Evolutionary conservation across 2,113 vertebrate genomes (phyloP), one percentile per base, ranked within the genome.

Genomic region (Motacilla alba): DNA sequence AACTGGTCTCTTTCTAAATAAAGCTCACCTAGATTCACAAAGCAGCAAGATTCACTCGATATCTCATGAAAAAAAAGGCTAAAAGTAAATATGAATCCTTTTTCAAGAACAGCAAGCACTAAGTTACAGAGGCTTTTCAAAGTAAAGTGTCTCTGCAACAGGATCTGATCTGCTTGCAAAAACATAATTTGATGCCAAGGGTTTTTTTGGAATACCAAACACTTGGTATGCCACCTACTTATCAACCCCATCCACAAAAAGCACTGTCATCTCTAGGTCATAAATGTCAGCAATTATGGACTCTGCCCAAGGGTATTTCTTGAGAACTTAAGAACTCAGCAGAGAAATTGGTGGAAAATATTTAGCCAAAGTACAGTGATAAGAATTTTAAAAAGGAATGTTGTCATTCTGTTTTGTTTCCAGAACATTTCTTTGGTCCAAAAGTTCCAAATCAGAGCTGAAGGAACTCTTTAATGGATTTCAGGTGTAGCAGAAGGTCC

Each of bases 131-230:
- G 80, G 50, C 84, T 86, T 44, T 84, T 95, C 83, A 95, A 94
- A 94, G 64, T 70, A 72, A 77, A 94, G 64, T 6, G 3, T 79
- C 94, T 69, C 92, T 94, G 83, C 94, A 96, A 97, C 7, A 70
- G 20, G 52, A 97, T 89, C 86, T 58, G 15, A 58, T 89, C 83
- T 91, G 64, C 70, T 83, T 95, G 87, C 77, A 95, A 97, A 97
- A 97, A 83, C 70, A 88, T 59, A 8, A 73, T 41, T 74, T 79
- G 81, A 97, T 90, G 74, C 84, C 69, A 93, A 66, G 53, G 50
- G 80, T 70, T 89, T 84, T 97, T 96, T 80, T 95, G 77, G 53
- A 95, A 77, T 73, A 89, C 62, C 76, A 81, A 47, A 69, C 72
- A 67, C 70, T 86, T 53, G 41, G 46, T 83, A 92, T 55, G 78